phyloP scores from a whole-genome alignment of 2,888 invertebrate species.

The Andrena flavipes region DNA sequence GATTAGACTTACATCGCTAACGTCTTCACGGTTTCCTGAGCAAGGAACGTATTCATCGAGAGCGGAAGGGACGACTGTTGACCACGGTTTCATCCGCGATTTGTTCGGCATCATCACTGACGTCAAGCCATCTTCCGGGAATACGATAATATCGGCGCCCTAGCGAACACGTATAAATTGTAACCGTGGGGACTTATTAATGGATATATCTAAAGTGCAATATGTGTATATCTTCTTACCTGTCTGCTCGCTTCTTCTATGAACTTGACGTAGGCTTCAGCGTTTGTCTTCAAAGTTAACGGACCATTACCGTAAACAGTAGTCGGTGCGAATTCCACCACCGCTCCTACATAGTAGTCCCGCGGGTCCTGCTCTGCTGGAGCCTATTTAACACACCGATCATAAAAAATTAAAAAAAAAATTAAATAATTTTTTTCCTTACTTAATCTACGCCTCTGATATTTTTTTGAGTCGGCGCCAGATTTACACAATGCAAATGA shows the following conservation, averaged over 20 bases:
- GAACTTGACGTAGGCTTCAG: slow-evolving; percentile 59
- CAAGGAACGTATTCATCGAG: slow-evolving; percentile 72
- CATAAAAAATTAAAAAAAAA: too few relatives aligned
- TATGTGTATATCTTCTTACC: slow-evolving; percentile 55
- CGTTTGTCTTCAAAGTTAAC: slow-evolving; percentile 56
- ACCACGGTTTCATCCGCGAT: slow-evolving; percentile 66
- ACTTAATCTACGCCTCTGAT: too few relatives aligned
- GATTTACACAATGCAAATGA: too few relatives aligned
- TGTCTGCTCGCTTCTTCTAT: slow-evolving; percentile 65
- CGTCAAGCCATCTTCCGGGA: slow-evolving; percentile 85
- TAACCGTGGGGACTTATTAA: too few relatives aligned
- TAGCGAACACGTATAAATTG: slow-evolving; percentile 72
- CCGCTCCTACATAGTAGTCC: slow-evolving; percentile 72
- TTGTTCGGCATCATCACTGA: slow-evolving; percentile 78
- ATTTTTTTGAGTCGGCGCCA: too few relatives aligned
- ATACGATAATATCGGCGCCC: slow-evolving; percentile 87
- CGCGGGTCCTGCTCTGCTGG: too few relatives aligned
- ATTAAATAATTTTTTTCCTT: too few relatives aligned
- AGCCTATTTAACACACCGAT: not conserved
- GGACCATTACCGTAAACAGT: slow-evolving; percentile 22
- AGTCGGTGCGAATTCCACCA: slow-evolving; percentile 74
- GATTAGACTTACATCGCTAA: slow-evolving; percentile 50
- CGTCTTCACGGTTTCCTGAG: slow-evolving; percentile 30
- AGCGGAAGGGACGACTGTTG: slow-evolving; percentile 72
- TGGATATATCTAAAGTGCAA: not conserved